phyloP scores from a whole-genome alignment of 2,888 invertebrate genomes.

The Sisyra nigra region DNA sequence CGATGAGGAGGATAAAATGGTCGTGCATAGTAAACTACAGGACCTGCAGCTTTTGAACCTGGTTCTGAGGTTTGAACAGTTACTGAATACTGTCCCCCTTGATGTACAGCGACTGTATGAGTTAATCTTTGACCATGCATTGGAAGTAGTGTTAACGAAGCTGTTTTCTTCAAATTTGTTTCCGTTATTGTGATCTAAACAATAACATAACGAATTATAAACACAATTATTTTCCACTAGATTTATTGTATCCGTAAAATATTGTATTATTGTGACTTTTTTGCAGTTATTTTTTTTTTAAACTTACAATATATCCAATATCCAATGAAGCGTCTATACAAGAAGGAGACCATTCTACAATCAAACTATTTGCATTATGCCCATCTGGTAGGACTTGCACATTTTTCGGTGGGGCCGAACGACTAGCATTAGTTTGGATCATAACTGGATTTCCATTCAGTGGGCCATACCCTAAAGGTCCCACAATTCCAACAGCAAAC shows the following conservation, averaged over 20 bases:
- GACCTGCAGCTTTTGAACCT: constrained; percentile 29
- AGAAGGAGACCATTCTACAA: constrained; percentile 54
- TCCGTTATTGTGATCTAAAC: constrained; percentile 35
- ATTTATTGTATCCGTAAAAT: no score
- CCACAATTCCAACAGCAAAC: constrained; percentile 49
- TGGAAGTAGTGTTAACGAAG: constrained; percentile 30
- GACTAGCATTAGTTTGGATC: constrained; percentile 43
- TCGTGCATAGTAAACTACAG: constrained; percentile 35
- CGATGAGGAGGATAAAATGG: constrained; percentile 44
- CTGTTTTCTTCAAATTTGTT: constrained; percentile 25
- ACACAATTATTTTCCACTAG: no score
- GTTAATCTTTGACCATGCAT: constrained; percentile 28
- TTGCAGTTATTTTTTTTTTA: no score
- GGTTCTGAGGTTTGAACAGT: constrained; percentile 29
- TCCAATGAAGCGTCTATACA: constrained; percentile 36
- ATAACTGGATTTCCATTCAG: constrained; percentile 32
- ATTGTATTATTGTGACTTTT: no score
- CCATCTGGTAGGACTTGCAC: constrained; percentile 31
- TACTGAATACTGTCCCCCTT: constrained; percentile 35
- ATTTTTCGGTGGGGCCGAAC: constrained; percentile 52
- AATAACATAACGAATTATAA: constrained; percentile 11
- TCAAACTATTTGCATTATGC: constrained; percentile 30
- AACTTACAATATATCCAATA: constrained; percentile 46
- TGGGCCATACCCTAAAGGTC: constrained; percentile 49
- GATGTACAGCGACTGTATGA: constrained; percentile 32